phyloP scores from a whole-genome alignment of 2,888 invertebrate genomes.

The Clistopyga incitator region DNA sequence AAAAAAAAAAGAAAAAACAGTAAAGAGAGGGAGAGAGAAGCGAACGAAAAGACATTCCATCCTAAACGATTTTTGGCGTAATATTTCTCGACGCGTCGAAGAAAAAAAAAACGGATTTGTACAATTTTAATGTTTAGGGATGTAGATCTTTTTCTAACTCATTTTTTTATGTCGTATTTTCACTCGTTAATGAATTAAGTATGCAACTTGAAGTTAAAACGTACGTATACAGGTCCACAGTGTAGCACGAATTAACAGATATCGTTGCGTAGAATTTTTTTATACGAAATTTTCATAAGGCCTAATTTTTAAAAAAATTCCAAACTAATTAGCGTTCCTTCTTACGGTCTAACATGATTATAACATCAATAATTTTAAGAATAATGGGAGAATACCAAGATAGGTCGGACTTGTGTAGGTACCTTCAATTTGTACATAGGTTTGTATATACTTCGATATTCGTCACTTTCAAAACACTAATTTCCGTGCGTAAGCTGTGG shows the following conservation, averaged over 20 bases:
- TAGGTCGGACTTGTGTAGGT: conserved; percentile 73
- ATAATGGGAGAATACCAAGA: conserved; percentile 69
- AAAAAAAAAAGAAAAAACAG: conserved; percentile 26
- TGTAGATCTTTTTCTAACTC: conserved; percentile 58
- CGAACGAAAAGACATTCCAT: conserved; percentile 75
- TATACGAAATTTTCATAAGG: conserved; percentile 46
- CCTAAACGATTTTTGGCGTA: conserved; percentile 71
- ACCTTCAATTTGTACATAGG: conserved; percentile 76
- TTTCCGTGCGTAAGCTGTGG: conserved; percentile 64
- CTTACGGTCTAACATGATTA: conserved; percentile 65
- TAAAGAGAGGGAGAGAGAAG: no score
- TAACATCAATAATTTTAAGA: conserved; percentile 50
- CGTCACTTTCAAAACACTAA: conserved; percentile 75
- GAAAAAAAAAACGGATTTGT: conserved; percentile 53
- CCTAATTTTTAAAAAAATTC: conserved; percentile 55
- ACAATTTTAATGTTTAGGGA: conserved; percentile 58
- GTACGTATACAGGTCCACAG: conserved; percentile 48
- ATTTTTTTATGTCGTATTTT: conserved; percentile 54
- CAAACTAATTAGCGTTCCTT: conserved; percentile 57
- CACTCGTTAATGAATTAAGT: conserved; percentile 29
- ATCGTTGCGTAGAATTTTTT: conserved; percentile 2
- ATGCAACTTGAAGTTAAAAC: conserved; percentile 50
- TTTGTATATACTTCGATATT: conserved; percentile 75
- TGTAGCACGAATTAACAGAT: not conserved
- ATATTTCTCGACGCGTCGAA: conserved; percentile 38